Conservation (phyloP, 2,888 invertebrate genomes). For the Ormyrus thymus region DNA sequence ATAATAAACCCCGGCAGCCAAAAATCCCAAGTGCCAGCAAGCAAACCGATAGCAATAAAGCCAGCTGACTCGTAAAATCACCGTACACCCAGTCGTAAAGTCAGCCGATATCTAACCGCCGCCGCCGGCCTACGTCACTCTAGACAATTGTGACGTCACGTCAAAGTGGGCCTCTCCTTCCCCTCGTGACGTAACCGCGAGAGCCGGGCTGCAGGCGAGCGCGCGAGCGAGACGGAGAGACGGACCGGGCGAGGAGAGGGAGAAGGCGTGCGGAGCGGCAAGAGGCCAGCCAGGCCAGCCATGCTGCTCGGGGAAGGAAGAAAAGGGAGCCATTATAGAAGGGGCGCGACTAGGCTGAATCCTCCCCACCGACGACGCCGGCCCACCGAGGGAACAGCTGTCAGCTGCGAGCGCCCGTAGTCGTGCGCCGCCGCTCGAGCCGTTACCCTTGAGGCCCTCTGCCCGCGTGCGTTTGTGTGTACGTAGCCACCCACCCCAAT, state of each 20-base stretch:
- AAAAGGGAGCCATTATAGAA: constrained; percentile 76
- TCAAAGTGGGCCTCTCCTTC: background rate
- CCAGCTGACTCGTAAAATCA: constrained; percentile 23
- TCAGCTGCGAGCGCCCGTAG: constrained; percentile 70
- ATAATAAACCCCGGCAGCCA: background rate
- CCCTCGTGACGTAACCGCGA: constrained; percentile 19
- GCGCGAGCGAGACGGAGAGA: constrained; percentile 60
- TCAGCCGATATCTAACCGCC: constrained; percentile 9
- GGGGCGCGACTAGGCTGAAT: constrained; percentile 76
- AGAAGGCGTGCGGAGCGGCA: constrained; percentile 3
- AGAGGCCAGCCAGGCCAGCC: constrained; percentile 65
- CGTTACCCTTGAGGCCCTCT: constrained; percentile 13
- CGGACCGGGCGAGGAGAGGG: constrained; percentile 56
- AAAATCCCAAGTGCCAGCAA: background rate
- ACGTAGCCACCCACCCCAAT: constrained; percentile 71
- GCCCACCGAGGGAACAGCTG: constrained; percentile 75
- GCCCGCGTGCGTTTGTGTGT: constrained; percentile 18
- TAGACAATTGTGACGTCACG: constrained; percentile 61
- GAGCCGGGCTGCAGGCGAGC: constrained; percentile 46
- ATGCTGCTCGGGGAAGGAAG: constrained; percentile 74
- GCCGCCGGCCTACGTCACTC: constrained; percentile 61
- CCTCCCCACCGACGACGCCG: constrained; percentile 72
- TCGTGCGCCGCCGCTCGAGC: constrained; percentile 26
- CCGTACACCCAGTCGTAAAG: background rate
- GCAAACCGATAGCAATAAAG: constrained; percentile 36